Conservation (phyloP, 2,113 vertebrate species). For the Pontoporia blainvillei region DNA sequence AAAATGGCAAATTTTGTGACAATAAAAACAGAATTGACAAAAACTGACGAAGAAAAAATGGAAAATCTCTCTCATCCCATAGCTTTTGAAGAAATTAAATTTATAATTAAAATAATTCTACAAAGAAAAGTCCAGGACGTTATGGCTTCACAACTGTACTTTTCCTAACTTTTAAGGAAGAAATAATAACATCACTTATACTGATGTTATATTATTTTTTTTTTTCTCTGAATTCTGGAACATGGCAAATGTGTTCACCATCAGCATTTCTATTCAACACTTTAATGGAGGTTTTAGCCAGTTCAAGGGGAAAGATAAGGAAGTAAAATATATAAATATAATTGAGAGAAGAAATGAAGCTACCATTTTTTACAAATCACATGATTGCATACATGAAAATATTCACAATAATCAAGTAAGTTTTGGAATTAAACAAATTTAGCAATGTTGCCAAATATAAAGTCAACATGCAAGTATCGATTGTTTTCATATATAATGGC, state of each 20-base stretch:
- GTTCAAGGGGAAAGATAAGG: not conserved
- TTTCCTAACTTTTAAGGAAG: not conserved
- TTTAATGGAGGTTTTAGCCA: not conserved
- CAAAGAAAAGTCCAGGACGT: not conserved
- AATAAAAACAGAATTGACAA: not conserved
- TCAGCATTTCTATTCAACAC: not conserved
- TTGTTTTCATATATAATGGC: not conserved
- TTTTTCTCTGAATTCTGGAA: not conserved
- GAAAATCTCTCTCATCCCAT: not conserved
- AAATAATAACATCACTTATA: not conserved
- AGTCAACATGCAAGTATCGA: not conserved
- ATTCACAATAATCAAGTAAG: not conserved
- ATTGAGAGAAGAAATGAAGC: not conserved
- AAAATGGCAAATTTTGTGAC: not conserved
- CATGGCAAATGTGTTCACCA: not conserved
- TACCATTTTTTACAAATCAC: not conserved
- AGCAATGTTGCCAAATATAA: not conserved
- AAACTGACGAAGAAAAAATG: not conserved
- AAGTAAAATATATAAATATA: not conserved
- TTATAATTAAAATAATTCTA: not conserved
- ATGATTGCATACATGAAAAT: not conserved
- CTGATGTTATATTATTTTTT: not conserved
- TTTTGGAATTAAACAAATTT: not conserved
- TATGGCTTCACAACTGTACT: not conserved
- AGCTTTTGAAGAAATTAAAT: not conserved